A percentile compares a stretch with the other conserved stretches of the same genome.
Evolutionary conservation across 2,113 vertebrate species (phyloP).

Genomic region (Lepisosteus oculatus): DNA sequence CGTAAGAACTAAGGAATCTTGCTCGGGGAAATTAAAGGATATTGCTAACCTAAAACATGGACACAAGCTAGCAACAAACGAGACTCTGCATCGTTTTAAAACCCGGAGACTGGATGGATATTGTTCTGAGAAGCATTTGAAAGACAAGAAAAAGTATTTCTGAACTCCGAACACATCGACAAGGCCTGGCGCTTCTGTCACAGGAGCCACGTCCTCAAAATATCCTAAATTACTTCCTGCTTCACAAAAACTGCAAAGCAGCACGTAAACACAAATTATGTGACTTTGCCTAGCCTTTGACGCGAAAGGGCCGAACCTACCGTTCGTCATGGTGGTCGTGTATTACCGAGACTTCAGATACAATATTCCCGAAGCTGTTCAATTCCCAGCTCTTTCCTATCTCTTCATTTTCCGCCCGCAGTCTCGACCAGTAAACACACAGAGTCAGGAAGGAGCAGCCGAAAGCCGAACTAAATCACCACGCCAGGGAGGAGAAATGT

Average conservation of each 20-base stretch:
- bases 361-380: neutral
- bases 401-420: slow-evolving; percentile 11
- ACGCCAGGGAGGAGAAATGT: slow-evolving; percentile 4
- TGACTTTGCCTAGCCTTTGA: neutral
- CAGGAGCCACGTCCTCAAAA: slow-evolving; percentile 21
- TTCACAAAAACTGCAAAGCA: neutral
- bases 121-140: too few species aligned
- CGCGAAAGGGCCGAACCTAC: slow-evolving; percentile 4
- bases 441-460: neutral
- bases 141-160: too few species aligned
- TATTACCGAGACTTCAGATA: neutral
- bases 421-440: slow-evolving; percentile 15
- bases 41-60: too few species aligned
- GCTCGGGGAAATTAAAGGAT: too few species aligned
- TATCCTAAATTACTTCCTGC: slow-evolving; percentile 12
- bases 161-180: too few species aligned
- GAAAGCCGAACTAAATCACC: neutral
- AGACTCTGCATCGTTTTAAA: too few species aligned
- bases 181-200: neutral
- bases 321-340: slow-evolving; percentile 26
- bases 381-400: neutral
- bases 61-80: too few species aligned
- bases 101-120: too few species aligned
- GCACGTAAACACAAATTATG: neutral
- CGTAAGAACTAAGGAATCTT: too few species aligned